phyloP scores from a whole-genome alignment of 2,888 invertebrate genomes.

The Mythimna pallens region DNA sequence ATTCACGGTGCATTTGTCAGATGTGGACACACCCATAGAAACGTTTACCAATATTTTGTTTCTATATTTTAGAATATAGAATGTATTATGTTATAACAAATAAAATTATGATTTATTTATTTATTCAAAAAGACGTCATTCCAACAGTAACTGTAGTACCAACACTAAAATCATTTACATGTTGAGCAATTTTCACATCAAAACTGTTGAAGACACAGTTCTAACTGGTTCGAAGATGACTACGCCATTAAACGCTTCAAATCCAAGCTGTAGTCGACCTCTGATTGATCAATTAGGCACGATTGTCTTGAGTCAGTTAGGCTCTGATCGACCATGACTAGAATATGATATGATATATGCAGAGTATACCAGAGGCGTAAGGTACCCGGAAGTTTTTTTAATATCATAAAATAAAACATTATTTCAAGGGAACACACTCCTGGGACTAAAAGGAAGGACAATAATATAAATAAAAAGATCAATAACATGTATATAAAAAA shows the following conservation, averaged over 20 bases:
- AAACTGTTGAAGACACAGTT: not conserved
- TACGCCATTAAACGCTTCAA: slow-evolving; percentile 27
- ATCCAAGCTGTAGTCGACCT: not conserved
- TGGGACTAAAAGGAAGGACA: too few species aligned
- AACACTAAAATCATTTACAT: not conserved
- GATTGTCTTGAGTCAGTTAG: slow-evolving; percentile 19
- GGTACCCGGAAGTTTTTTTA: not conserved
- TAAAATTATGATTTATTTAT: too few species aligned
- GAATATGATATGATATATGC: not conserved
- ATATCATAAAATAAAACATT: too few species aligned
- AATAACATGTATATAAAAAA: too few species aligned
- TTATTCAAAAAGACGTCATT: not conserved
- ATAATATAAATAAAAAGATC: too few species aligned
- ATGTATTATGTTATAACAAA: too few species aligned
- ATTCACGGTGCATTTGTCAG: too few species aligned
- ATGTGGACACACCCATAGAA: too few species aligned
- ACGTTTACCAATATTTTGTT: too few species aligned
- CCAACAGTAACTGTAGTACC: not conserved
- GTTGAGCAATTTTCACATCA: not conserved
- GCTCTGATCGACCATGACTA: not conserved
- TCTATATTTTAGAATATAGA: too few species aligned
- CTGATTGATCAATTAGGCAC: slow-evolving; percentile 39
- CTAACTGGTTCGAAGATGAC: slow-evolving; percentile 13
- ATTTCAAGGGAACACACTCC: too few species aligned
- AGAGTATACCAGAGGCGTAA: not conserved